Base-by-base conservation (phyloP, 23 tunicate genomes). In the Botrylloides violaceus region DNA sequence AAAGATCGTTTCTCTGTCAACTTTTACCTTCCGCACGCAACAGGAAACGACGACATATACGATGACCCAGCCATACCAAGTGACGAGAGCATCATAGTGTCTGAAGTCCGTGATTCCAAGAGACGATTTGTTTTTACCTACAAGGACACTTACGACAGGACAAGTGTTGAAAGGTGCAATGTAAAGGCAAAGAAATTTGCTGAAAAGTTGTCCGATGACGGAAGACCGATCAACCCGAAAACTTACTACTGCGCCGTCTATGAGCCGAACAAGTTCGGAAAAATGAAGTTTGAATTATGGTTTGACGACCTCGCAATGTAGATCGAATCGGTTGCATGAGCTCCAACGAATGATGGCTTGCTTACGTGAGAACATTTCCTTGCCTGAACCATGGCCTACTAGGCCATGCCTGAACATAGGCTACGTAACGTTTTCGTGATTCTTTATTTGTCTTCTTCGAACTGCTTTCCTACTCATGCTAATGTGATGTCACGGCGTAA, bases 161-260 rank as follows among this genome's bases (percentile, higher is more conserved):
- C 32, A 63, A 63, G 70, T 31, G 35, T 27, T 4, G 3, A 34
- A 4, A 63, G 29, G 4, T 63, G 70, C 70, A 63, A 63, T 34
- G 34, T 29, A 3, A 33, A 63, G 9, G 70, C 70, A 3, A 21
- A 23, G 32, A 33, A 25, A 3, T 34, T 63, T 9, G 70, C 70
- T 21, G 35, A 21, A 31, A 63, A 31, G 3, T 31, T 63, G 70
- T 33, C 70, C 3, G 35, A 19, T 34, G 32, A 31, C 33, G 70
- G 70, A 3, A 33, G 32, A 3, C 34, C 23, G 20, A 25, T 63
- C 70, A 63, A 63, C 70, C 36, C 70, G 29, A 31, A 33, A 7
- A 25, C 70, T 3, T 63, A 63, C 9, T 63, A 63, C 9, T 63
- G 70, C 70, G 70, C 70, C 35, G 33, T 63, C 23, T 63, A 63